phyloP scores from a whole-genome alignment of 1,140 invertebrate genomes.

The Andrena cerasifolii region DNA sequence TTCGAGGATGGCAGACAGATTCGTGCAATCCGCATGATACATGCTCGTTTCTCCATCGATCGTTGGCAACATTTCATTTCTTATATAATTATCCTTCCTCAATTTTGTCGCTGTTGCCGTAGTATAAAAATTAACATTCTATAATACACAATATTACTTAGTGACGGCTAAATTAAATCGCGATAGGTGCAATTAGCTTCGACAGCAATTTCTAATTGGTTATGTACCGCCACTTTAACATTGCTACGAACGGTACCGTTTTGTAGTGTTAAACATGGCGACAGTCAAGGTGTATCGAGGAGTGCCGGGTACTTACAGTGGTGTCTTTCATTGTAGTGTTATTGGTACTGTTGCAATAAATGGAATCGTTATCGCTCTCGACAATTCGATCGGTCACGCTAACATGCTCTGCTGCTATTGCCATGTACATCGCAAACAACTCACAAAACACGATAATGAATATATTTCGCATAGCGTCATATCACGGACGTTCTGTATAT shows the following conservation, averaged over 20 bases:
- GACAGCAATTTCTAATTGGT: constrained; percentile 30
- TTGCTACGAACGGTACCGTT: not conserved
- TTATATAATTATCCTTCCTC: not conserved
- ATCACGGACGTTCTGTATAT: constrained; percentile 31
- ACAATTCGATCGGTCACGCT: not conserved
- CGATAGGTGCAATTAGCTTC: not conserved
- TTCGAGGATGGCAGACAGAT: constrained; percentile 21
- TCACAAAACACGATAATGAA: constrained; percentile 37
- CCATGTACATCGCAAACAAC: constrained; percentile 25
- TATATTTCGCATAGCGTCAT: constrained; percentile 52
- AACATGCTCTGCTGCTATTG: constrained; percentile 1
- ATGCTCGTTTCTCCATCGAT: not conserved
- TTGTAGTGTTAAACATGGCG: not conserved
- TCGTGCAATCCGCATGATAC: not conserved
- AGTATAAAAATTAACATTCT: constrained; percentile 49
- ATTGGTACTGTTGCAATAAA: constrained; percentile 6
- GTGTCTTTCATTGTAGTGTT: not conserved
- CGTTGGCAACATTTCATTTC: not conserved
- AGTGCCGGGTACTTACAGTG: constrained; percentile 5
- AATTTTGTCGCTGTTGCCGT: constrained; percentile 23
- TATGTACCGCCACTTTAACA: not conserved
- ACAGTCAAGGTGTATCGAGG: not conserved
- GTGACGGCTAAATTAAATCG: not conserved
- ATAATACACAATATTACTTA: constrained; percentile 42
- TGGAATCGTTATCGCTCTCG: not conserved